Conservation (phyloP, 2,113 vertebrate genomes). For the Verasper variegatus region DNA sequence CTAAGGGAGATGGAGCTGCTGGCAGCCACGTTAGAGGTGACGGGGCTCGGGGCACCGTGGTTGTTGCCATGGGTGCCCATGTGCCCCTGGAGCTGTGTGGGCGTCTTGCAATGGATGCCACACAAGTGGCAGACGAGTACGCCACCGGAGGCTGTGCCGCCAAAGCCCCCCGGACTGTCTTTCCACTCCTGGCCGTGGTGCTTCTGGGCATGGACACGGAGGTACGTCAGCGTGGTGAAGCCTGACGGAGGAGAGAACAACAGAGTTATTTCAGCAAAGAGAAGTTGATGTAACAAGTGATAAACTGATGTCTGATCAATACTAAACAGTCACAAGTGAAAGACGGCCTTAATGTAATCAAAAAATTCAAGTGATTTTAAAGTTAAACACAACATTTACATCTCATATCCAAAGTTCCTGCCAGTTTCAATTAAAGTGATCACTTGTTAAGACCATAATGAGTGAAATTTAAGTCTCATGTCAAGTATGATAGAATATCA, state of each 20-base stretch:
- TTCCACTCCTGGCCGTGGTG: conserved; percentile 91
- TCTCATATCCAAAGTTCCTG: too few relatives aligned
- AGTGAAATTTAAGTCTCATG: too few relatives aligned
- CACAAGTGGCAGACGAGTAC: conserved; percentile 91
- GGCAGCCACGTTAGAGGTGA: conserved; percentile 63
- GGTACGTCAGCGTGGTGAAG: conserved; percentile 86
- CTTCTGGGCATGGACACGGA: conserved; percentile 93
- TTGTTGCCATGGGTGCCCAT: conserved; percentile 85
- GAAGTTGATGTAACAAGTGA: neutral
- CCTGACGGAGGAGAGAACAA: conserved; percentile 52
- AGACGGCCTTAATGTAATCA: neutral
- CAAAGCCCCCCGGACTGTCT: conserved; percentile 82
- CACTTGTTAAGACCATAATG: too few relatives aligned
- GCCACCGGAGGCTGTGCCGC: conserved; percentile 84
- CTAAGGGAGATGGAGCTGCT: conserved; percentile 78
- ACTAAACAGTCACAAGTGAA: neutral
- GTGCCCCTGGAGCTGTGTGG: conserved; percentile 93
- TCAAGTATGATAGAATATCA: too few relatives aligned
- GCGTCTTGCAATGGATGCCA: conserved; percentile 93
- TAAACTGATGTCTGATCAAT: neutral
- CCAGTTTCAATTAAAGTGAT: too few relatives aligned
- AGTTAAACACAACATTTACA: too few relatives aligned
- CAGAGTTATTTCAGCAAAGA: neutral
- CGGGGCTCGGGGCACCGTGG: conserved; percentile 65
- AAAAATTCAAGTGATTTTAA: too few relatives aligned